Evolutionary conservation across 2,888 invertebrate species (phyloP).

Genomic region (Argyresthia albistria): DNA sequence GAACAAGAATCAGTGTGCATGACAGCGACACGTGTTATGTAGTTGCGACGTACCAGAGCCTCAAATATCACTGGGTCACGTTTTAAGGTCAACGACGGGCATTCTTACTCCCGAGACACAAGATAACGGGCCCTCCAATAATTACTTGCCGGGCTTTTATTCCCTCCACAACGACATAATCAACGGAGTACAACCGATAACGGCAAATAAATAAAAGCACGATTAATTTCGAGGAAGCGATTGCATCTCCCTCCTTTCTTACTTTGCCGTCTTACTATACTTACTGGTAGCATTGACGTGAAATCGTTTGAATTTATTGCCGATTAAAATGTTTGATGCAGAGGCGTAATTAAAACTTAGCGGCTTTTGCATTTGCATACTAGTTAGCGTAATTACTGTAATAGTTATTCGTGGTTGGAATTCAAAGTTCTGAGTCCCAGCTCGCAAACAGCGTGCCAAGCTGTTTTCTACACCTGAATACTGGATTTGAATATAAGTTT

Average conservation of each 20-base stretch:
- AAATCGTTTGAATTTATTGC: too few relatives aligned
- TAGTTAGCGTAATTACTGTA: conserved; percentile 4
- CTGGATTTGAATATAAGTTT: too few relatives aligned
- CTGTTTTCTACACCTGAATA: conserved; percentile 1
- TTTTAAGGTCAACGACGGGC: not conserved
- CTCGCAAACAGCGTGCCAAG: not conserved
- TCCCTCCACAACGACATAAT: conserved; percentile 12
- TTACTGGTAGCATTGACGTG: too few relatives aligned
- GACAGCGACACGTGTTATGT: too few relatives aligned
- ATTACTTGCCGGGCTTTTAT: conserved; percentile 29
- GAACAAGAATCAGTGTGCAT: too few relatives aligned
- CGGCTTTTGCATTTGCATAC: conserved; percentile 2
- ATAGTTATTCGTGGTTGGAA: conserved; percentile 2
- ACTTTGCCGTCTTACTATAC: not conserved
- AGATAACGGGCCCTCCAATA: conserved; percentile 10
- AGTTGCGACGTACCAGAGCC: too few relatives aligned
- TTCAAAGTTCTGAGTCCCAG: not conserved
- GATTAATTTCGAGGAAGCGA: not conserved
- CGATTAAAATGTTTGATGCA: conserved; percentile 3
- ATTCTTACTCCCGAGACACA: too few relatives aligned
- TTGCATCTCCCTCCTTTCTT: not conserved
- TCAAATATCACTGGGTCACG: not conserved
- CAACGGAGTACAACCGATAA: not conserved
- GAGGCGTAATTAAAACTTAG: conserved; percentile 4
- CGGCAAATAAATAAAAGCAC: not conserved